These are phyloP conservation scores for Apamea epomidion DNA, from an alignment of 2,888 invertebrate species.

Conservation along the genomic window DNA sequence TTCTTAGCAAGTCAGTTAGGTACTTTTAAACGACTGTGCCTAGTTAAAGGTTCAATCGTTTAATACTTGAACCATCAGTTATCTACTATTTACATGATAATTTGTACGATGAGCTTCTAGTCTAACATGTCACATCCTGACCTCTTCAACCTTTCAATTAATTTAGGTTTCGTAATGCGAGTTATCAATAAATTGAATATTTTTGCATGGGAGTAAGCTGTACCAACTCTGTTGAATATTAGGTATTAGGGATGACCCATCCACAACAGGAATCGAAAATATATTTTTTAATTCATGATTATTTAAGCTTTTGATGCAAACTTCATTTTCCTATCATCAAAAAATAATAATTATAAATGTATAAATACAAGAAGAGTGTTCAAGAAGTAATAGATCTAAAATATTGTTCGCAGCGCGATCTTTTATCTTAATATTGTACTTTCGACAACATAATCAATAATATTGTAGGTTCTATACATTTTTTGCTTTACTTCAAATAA, in stretches of 20 bases:
- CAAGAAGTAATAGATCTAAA: neutral
- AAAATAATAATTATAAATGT: neutral
- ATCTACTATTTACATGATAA: constrained; percentile 22
- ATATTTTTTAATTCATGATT: neutral
- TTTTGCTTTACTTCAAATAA: neutral
- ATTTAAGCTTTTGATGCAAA: neutral
- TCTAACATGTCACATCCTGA: neutral
- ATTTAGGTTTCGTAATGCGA: neutral
- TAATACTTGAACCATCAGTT: neutral
- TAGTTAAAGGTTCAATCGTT: constrained; percentile 1
- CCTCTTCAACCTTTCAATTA: neutral
- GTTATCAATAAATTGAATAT: neutral
- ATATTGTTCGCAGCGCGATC: constrained; percentile 30
- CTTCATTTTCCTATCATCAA: neutral
- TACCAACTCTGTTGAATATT: neutral
- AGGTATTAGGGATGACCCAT: neutral
- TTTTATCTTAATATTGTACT: neutral
- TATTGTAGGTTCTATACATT: neutral
- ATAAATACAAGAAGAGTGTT: neutral
- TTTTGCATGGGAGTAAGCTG: neutral
- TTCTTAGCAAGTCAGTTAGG: neutral
- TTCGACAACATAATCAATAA: neutral
- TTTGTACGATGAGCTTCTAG: constrained; percentile 12
- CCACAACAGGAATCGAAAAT: neutral
- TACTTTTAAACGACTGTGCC: constrained; percentile 1